Percentiles rank a stretch among this genome's conserved stretches.
Conservation (phyloP, 2,888 invertebrate genomes). For the Conchocele bisecta region DNA sequence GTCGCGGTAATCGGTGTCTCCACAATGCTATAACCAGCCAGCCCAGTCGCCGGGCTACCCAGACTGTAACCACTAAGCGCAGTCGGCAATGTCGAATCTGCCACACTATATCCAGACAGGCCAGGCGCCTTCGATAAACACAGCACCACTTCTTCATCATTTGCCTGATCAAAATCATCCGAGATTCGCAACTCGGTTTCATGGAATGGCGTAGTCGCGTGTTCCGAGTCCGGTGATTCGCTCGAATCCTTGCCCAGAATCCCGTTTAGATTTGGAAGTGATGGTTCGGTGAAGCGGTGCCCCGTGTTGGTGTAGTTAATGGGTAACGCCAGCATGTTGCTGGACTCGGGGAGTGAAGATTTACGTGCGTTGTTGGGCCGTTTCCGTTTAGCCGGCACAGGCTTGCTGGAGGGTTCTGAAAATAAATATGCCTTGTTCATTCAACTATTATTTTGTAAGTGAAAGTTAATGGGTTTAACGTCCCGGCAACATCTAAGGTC, state of each 20-base stretch:
- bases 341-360: constrained; percentile 50
- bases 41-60: too few relatives aligned
- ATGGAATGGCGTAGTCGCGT: constrained; percentile 46
- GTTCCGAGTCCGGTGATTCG: constrained; percentile 51
- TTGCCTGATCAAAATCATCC: constrained; percentile 43
- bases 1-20: too few relatives aligned
- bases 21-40: too few relatives aligned
- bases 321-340: constrained; percentile 18
- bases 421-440: background rate
- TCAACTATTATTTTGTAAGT: too few relatives aligned
- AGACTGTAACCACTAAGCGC: too few relatives aligned
- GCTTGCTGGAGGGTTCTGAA: constrained; percentile 55
- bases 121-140: too few relatives aligned
- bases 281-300: constrained; percentile 46
- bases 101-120: too few relatives aligned
- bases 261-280: constrained; percentile 48
- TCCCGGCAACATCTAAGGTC: too few relatives aligned
- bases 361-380: constrained; percentile 56
- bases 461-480: too few relatives aligned
- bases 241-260: constrained; percentile 53
- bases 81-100: too few relatives aligned
- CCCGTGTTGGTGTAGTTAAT: constrained; percentile 50
- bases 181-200: constrained; percentile 47
- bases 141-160: constrained; percentile 36
- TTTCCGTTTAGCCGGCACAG: constrained; percentile 60